These are phyloP conservation scores for Mythimna loreyi DNA, from an alignment of 2,888 invertebrate genomes.

Conservation along the genomic window DNA sequence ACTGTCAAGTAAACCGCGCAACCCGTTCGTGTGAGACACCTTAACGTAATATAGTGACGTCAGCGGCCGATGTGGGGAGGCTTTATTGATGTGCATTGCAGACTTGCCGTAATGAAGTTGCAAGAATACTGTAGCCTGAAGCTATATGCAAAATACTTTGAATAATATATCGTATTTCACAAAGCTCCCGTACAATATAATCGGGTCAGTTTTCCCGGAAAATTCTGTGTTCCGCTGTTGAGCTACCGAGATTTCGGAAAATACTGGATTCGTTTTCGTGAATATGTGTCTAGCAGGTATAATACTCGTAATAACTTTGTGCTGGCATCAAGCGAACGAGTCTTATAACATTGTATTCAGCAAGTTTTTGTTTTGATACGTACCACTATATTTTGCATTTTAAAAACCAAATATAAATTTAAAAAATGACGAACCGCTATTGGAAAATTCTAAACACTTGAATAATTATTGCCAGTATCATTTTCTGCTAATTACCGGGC, in stretches of 20 bases:
- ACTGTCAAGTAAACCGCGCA: constrained; percentile 69
- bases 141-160: constrained; percentile 48
- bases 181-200: constrained; percentile 38
- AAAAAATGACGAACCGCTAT: too few species aligned
- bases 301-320: constrained; percentile 40
- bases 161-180: constrained; percentile 50
- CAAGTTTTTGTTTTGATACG: background rate
- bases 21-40: constrained; percentile 63
- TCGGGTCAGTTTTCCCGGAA: constrained; percentile 47
- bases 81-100: constrained; percentile 60
- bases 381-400: background rate
- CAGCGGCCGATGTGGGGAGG: constrained; percentile 42
- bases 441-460: too few species aligned
- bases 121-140: constrained; percentile 43
- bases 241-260: constrained; percentile 42
- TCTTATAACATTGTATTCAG: background rate
- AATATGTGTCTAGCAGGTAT: constrained; percentile 29
- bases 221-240: constrained; percentile 32
- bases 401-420: background rate
- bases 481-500: too few species aligned
- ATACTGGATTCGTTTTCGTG: constrained; percentile 35
- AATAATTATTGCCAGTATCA: too few species aligned
- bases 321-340: background rate
- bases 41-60: constrained; percentile 54
- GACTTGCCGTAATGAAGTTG: constrained; percentile 56